A percentile compares a stretch with the other conserved stretches of the same genome.
Conservation (phyloP, 2,888 invertebrate genomes). For the Bruchidius siliquastri region DNA sequence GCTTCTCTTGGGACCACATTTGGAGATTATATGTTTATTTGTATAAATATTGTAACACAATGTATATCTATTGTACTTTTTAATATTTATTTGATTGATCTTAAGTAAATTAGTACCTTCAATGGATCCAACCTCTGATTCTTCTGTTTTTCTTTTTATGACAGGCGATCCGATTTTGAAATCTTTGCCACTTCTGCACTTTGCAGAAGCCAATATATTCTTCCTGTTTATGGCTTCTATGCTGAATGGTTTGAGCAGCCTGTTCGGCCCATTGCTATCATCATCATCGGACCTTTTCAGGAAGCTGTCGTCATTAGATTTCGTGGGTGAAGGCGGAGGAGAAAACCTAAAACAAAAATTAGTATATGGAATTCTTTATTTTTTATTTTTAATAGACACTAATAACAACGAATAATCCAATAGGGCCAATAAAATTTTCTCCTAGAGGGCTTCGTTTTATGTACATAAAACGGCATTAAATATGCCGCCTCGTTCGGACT, state of each 20-base stretch:
- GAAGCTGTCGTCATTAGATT: slow-evolving; percentile 23
- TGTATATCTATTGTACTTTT: no score
- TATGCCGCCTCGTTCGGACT: no score
- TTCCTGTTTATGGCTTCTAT: slow-evolving; percentile 81
- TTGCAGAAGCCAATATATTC: slow-evolving; percentile 81
- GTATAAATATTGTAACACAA: no score
- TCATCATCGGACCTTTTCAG: slow-evolving; percentile 23
- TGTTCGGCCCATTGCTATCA: slow-evolving; percentile 44
- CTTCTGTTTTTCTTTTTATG: slow-evolving; percentile 67
- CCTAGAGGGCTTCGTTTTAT: no score
- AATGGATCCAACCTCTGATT: slow-evolving; percentile 36
- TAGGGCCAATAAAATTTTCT: no score
- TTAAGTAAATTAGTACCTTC: not conserved
- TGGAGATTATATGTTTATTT: no score
- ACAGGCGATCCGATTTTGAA: slow-evolving; percentile 66
- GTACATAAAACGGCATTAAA: no score
- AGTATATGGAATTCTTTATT: no score
- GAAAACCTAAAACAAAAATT: slow-evolving; percentile 54
- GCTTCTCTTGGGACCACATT: no score
- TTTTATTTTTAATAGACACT: no score
- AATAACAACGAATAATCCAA: no score
- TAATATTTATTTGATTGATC: no score
- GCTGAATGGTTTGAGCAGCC: slow-evolving; percentile 73
- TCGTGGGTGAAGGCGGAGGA: slow-evolving; percentile 63
- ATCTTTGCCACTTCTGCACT: slow-evolving; percentile 77